Conservation (phyloP, 53 echinoderm and acorn worm genomes). For the Echinometra lucunter region DNA sequence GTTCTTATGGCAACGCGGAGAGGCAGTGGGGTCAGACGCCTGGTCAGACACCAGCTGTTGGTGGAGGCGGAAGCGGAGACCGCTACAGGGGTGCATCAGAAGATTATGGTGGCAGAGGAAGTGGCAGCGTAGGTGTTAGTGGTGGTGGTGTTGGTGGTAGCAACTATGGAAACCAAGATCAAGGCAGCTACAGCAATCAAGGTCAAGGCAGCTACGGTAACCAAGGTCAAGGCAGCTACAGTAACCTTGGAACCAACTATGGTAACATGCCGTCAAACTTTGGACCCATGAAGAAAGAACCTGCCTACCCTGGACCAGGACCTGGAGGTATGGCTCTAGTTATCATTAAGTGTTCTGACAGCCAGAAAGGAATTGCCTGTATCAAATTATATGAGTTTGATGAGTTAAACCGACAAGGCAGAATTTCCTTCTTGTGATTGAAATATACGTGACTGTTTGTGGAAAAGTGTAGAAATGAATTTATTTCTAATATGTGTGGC, state of each 20-base stretch:
- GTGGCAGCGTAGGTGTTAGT: neutral
- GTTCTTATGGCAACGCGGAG: neutral
- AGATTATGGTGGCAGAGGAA: neutral
- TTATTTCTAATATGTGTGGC: too few relatives aligned
- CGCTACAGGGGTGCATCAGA: neutral
- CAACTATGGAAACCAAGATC: constrained; percentile 16
- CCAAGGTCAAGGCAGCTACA: neutral
- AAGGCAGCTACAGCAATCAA: neutral
- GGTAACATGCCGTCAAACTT: neutral
- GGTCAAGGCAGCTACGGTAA: neutral
- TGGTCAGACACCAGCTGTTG: neutral
- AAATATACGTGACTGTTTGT: neutral
- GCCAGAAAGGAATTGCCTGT: too few relatives aligned
- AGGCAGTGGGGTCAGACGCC: neutral
- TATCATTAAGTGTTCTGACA: neutral
- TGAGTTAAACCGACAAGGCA: neutral
- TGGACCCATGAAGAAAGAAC: constrained; percentile 48
- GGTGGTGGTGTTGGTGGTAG: neutral
- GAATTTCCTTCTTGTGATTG: neutral
- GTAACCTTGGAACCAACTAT: constrained; percentile 31
- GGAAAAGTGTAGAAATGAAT: too few relatives aligned
- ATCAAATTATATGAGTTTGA: neutral
- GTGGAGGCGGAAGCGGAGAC: neutral
- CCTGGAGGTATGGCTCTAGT: neutral
- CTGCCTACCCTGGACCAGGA: constrained; percentile 10